Conservation (phyloP, 1,140 invertebrate genomes). For the Hyposmocoma kahamanoa region DNA sequence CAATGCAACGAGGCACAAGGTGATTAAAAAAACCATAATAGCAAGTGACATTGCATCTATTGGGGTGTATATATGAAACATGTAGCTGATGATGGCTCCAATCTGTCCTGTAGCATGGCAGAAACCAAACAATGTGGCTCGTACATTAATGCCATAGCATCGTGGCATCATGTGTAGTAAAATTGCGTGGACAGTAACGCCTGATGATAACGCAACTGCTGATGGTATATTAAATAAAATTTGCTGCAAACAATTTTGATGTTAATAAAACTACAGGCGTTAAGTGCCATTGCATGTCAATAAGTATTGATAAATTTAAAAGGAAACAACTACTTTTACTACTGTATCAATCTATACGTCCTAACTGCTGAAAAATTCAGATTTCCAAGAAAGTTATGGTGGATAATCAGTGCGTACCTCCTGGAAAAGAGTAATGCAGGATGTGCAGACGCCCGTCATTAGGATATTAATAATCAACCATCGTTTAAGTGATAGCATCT, state of each 20-base stretch:
- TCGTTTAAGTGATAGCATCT: slow-evolving; percentile 33
- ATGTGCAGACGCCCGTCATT: slow-evolving; percentile 29
- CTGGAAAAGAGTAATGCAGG: slow-evolving; percentile 16
- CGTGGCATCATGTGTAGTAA: slow-evolving; percentile 49
- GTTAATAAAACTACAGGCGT: no score
- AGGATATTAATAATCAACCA: slow-evolving; percentile 37
- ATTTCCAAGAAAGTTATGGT: no score
- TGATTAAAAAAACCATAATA: slow-evolving; percentile 22
- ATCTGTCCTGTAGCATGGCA: slow-evolving; percentile 46
- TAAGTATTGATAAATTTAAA: no score
- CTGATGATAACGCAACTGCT: slow-evolving; percentile 32
- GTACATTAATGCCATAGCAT: slow-evolving; percentile 44
- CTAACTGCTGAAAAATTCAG: no score
- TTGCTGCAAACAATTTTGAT: no score
- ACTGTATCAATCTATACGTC: no score
- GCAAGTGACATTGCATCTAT: slow-evolving; percentile 23
- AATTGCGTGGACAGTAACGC: slow-evolving; percentile 33
- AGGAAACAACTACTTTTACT: no score
- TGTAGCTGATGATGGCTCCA: slow-evolving; percentile 41
- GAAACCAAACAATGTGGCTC: slow-evolving; percentile 44
- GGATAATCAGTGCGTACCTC: no score
- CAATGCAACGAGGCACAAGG: slow-evolving; percentile 23
- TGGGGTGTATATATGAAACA: slow-evolving; percentile 26
- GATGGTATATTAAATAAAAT: no score
- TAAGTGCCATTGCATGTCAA: no score